A percentile compares a stretch with the other conserved stretches of the same genome.
These are phyloP conservation scores for Apotomis turbidana DNA, from an alignment of 2,888 invertebrate genomes.

Conservation along the genomic window DNA sequence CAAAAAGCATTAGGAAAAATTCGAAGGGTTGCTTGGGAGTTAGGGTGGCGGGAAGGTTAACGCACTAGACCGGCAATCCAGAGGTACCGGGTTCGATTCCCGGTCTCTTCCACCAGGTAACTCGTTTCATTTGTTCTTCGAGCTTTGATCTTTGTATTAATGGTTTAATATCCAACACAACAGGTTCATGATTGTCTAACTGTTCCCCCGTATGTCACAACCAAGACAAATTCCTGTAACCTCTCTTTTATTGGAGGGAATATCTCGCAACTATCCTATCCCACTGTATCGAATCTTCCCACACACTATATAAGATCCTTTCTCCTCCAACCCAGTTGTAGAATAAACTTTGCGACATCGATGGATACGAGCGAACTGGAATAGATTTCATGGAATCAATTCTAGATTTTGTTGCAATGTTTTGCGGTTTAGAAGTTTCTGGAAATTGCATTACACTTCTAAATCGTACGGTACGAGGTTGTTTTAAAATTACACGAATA, in stretches of 20 bases:
- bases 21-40: too few species aligned
- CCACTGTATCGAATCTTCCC: slow-evolving; percentile 9
- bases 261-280: slow-evolving; percentile 21
- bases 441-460: slow-evolving; percentile 36
- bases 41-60: too few species aligned
- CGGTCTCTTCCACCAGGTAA: not conserved
- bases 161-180: not conserved
- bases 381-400: slow-evolving; percentile 41
- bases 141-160: not conserved
- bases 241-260: slow-evolving; percentile 41
- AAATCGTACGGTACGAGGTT: slow-evolving; percentile 16
- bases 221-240: slow-evolving; percentile 40
- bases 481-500: not conserved
- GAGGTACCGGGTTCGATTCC: too few species aligned
- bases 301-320: not conserved
- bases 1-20: too few species aligned
- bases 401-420: slow-evolving; percentile 42
- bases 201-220: slow-evolving; percentile 16
- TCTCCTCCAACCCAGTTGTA: slow-evolving; percentile 2
- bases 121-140: not conserved
- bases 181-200: not conserved
- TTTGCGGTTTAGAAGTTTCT: slow-evolving; percentile 36
- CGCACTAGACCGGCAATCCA: too few species aligned
- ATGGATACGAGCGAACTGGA: slow-evolving; percentile 27
- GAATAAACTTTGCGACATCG: slow-evolving; percentile 21